Evolutionary conservation across 2,888 invertebrate species (phyloP).

Genomic region (Athalia circularis): DNA sequence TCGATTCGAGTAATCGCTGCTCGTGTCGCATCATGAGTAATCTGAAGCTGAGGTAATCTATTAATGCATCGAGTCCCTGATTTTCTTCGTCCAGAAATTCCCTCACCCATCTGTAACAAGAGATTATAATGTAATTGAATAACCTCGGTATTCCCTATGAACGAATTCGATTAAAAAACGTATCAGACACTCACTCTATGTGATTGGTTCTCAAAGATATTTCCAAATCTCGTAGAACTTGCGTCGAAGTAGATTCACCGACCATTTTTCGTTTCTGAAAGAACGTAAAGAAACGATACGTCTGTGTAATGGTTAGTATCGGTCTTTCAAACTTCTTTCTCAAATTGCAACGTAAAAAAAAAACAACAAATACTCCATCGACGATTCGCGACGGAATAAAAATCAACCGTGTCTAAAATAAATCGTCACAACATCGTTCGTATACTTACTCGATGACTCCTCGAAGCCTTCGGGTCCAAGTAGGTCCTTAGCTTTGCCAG

Average conservation of each 20-base stretch:
- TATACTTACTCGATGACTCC: conserved; percentile 92
- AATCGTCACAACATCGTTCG: background rate
- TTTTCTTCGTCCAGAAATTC: conserved; percentile 98
- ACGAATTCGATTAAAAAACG: background rate
- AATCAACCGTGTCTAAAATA: conserved; percentile 11
- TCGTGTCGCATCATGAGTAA: conserved; percentile 96
- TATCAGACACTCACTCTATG: conserved; percentile 84
- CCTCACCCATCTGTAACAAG: conserved; percentile 91
- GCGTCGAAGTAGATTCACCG: conserved; percentile 97
- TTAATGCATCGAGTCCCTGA: conserved; percentile 95
- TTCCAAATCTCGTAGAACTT: conserved; percentile 98
- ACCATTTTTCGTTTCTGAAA: conserved; percentile 98
- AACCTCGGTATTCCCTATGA: background rate
- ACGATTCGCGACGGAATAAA: conserved; percentile 25
- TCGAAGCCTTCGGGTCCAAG: conserved; percentile 96
- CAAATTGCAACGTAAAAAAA: conserved; percentile 41
- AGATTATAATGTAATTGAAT: background rate
- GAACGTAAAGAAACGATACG: conserved; percentile 75
- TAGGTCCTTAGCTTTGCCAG: conserved; percentile 96
- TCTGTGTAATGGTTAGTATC: conserved; percentile 69
- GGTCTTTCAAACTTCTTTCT: conserved; percentile 51
- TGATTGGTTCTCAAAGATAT: conserved; percentile 99
- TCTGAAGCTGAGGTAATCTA: conserved; percentile 97
- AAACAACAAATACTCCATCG: conserved; percentile 23
- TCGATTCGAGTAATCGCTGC: conserved; percentile 86